phyloP scores from a whole-genome alignment of 2,797 vertebrate genomes.

The Streptopelia turtur region DNA sequence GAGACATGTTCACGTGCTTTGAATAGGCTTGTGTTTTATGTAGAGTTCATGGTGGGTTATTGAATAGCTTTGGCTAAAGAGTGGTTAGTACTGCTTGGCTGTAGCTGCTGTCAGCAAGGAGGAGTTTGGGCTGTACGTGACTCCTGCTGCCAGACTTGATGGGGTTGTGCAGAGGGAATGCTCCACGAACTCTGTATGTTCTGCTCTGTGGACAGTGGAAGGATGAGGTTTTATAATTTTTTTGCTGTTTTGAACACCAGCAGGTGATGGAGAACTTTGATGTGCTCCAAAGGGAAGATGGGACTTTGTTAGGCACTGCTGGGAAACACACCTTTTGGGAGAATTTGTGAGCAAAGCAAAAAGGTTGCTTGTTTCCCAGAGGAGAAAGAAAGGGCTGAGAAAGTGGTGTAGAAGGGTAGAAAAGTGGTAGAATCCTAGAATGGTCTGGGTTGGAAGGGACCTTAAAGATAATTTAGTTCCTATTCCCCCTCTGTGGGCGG shows the following conservation, averaged over 20 bases:
- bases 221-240: not conserved
- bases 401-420: not conserved
- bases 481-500: too few relatives aligned
- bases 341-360: not conserved
- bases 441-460: too few relatives aligned
- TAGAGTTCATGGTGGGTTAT: not conserved
- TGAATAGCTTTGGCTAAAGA: not conserved
- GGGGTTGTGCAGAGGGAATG: not conserved
- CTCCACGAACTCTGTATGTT: not conserved
- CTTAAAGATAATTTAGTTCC: too few relatives aligned
- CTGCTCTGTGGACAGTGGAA: not conserved
- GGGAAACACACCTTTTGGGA: not conserved
- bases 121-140: not conserved
- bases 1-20: not conserved
- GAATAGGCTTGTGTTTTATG: fast-evolving
- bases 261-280: not conserved
- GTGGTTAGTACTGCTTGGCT: not conserved
- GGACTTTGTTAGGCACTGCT: not conserved
- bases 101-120: not conserved
- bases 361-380: not conserved
- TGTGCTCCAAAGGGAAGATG: not conserved
- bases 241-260: not conserved
- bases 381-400: not conserved
- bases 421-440: too few relatives aligned
- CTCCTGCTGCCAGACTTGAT: not conserved